Conservation (phyloP, 2,113 vertebrate species). For the Ailurus styani region DNA sequence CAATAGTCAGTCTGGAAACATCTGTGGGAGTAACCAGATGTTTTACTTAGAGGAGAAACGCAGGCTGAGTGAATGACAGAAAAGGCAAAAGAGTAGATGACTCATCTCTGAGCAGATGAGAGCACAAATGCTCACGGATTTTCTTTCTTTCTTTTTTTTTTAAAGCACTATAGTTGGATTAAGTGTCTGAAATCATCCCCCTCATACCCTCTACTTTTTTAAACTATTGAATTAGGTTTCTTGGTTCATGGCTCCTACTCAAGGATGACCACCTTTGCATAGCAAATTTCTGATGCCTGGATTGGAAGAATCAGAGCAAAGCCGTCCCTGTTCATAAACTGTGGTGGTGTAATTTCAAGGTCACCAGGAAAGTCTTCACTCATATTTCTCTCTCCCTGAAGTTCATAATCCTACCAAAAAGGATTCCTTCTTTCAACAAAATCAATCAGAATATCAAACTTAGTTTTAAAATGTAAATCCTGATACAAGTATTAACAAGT, state of each 20-base stretch:
- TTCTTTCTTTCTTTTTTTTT: neutral
- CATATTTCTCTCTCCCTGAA: neutral
- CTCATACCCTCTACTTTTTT: neutral
- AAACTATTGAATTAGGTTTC: neutral
- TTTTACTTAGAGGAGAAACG: neutral
- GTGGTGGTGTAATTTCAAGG: neutral
- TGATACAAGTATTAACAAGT: neutral
- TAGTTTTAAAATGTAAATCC: conserved; percentile 7
- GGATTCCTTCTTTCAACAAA: neutral
- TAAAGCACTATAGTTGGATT: neutral
- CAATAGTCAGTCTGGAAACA: neutral
- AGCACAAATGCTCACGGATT: neutral
- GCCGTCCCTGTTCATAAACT: fast-evolving
- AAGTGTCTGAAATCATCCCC: neutral
- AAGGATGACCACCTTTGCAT: neutral
- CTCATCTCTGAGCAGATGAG: neutral
- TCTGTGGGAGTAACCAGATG: neutral
- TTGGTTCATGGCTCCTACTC: neutral
- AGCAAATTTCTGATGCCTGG: neutral
- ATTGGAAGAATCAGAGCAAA: neutral
- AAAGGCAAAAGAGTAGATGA: neutral
- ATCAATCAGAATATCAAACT: neutral
- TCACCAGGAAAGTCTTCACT: neutral
- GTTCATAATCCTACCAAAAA: neutral
- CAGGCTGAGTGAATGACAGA: neutral